Base-by-base conservation (phyloP, 2,797 vertebrate species). In the Crocidura indochinensis region DNA sequence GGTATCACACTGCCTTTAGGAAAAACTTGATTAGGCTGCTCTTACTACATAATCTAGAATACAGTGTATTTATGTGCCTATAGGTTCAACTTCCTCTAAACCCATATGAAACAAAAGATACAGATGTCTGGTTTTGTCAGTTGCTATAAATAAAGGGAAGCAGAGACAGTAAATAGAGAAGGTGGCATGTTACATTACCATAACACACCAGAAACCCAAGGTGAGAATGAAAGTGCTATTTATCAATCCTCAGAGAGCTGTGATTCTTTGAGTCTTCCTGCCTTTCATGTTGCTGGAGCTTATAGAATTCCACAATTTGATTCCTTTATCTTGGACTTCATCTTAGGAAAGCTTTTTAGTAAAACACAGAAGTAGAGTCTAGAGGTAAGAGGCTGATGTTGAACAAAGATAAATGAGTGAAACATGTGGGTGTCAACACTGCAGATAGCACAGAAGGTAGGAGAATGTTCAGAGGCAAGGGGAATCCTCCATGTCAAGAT, bases 11-110 rank as follows among this genome's bases (percentile, higher is more conserved):
- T 84, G 77, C 85, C 85, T 88, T 93, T 94, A 86, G 81, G 72
- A 60, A 96, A 96, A 96, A 87, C 95, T 96, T 96, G 96, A 96
- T 97, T 97, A 96, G 90, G 93, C 62, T 96, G 91, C 92, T 87
- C 77, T 97, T 97, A 97, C 96, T 97, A 95, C 89, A 92, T 96
- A 96, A 97, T 92, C 93, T 95, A 91, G 93, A 97, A 97, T 86
- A 96, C 64, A 95, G 91, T 11, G 11, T 93, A 94, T 95, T 97
- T 94, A 92, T 88, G 84, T 81, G 67, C 93, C 94, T 96, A 71
- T 88, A 91, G 84, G 95, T 1, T 38, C 64, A 97, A 79, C 81
- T 81, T 47, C 91, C 27, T 80, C 27, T 24, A 7, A 79, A 92
- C 72, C n/a, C 31, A 85, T 27, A 64, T 72, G 80, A 77, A 92